Percentiles rank a stretch among this genome's conserved stretches.
Evolutionary conservation across 1,140 invertebrate species (phyloP).

Genomic region (Mizuhopecten yessoensis): DNA sequence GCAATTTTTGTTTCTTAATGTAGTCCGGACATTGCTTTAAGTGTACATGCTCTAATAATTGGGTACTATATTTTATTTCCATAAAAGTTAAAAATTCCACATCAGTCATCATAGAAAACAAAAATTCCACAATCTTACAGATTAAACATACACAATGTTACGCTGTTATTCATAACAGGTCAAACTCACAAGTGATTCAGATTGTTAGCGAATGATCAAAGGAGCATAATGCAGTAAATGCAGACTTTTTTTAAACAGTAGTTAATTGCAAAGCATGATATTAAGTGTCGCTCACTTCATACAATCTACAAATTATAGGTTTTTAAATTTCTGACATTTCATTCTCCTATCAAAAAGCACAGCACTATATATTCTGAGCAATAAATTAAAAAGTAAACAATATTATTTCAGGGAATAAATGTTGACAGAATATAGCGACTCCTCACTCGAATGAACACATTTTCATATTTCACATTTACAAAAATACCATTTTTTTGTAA

Average conservation of each 20-base stretch:
- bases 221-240: not conserved
- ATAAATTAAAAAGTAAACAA: not conserved
- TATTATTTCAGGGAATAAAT: not conserved
- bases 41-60: too few relatives aligned
- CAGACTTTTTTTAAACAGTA: too few relatives aligned
- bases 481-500: not conserved
- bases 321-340: not conserved
- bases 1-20: too few relatives aligned
- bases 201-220: not conserved
- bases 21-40: too few relatives aligned
- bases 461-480: constrained; percentile 6
- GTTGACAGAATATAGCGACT: not conserved
- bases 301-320: not conserved
- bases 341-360: not conserved
- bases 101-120: too few relatives aligned
- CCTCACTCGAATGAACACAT: not conserved
- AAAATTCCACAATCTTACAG: too few relatives aligned
- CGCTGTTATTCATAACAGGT: not conserved
- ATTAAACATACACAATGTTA: not conserved
- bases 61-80: too few relatives aligned
- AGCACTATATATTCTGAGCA: constrained; percentile 5
- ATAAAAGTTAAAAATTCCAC: too few relatives aligned
- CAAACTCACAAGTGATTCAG: not conserved
- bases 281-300: not conserved
- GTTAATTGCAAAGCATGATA: not conserved